A percentile compares a stretch with the other conserved stretches of the same genome.
Conservation (phyloP, 2,888 invertebrate species). For the Ophonus ardosiacus region DNA sequence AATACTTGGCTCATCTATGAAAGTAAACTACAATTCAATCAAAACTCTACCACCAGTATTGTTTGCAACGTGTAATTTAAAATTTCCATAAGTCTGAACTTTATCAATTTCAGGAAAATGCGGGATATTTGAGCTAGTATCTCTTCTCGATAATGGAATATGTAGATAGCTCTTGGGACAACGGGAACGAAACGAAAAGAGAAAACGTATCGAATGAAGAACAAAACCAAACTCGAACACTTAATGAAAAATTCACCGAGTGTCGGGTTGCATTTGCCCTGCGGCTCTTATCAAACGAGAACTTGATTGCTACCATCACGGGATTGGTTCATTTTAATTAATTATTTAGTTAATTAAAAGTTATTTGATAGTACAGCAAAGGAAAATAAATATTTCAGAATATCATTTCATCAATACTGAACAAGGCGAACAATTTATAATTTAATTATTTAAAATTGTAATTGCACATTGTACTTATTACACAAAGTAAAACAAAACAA, state of each 20-base stretch:
- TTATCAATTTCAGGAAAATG: conserved; percentile 27
- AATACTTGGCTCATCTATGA: neutral
- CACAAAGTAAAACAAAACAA: too few species aligned
- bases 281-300: neutral
- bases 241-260: conserved; percentile 26
- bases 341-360: neutral
- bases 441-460: too few species aligned
- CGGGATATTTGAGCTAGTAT: conserved; percentile 29
- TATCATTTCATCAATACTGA: neutral
- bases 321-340: neutral
- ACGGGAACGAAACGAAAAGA: neutral
- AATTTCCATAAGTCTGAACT: conserved; percentile 23
- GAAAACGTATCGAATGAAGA: conserved; percentile 7
- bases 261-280: conserved; percentile 5
- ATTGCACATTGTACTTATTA: too few species aligned
- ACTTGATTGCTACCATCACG: neutral
- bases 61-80: neutral
- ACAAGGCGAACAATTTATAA: neutral
- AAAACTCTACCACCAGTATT: neutral
- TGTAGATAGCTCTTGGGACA: conserved; percentile 4
- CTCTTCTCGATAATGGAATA: conserved; percentile 22
- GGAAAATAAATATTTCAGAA: neutral
- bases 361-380: neutral
- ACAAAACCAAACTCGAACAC: conserved; percentile 26
- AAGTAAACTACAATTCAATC: neutral